phyloP scores from a whole-genome alignment of 2,888 invertebrate genomes.

The Dolomedes plantarius region DNA sequence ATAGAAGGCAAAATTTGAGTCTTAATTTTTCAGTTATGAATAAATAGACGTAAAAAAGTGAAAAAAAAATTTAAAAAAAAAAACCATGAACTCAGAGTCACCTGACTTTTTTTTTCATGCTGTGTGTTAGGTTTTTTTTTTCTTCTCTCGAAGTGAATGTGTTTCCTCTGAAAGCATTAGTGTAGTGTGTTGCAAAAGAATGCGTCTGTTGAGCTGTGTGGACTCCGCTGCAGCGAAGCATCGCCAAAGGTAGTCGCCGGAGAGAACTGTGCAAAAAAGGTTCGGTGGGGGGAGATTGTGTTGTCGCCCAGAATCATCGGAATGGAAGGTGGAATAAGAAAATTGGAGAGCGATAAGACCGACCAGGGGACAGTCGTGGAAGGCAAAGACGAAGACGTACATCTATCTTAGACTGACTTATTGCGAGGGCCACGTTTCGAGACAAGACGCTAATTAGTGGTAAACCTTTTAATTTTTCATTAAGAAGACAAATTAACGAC shows the following conservation, averaged over 20 bases:
- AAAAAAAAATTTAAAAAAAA: no score
- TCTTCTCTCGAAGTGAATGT: no score
- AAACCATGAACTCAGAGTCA: no score
- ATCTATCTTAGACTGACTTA: slow-evolving; percentile 71
- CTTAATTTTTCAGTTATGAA: no score
- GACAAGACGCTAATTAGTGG: slow-evolving; percentile 72
- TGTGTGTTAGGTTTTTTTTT: no score
- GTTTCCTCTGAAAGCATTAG: no score
- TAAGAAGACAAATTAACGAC: slow-evolving; percentile 72
- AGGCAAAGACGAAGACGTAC: slow-evolving; percentile 45
- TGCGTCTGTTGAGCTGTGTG: no score
- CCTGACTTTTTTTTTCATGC: no score
- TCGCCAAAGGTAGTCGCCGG: slow-evolving; percentile 41
- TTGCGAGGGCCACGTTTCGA: slow-evolving; percentile 70
- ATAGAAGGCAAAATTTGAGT: no score
- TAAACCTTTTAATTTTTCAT: slow-evolving; percentile 72
- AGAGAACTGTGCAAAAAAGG: slow-evolving; percentile 10
- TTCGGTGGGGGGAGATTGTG: background rate
- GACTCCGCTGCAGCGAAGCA: slow-evolving; percentile 13
- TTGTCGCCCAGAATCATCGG: slow-evolving; percentile 40
- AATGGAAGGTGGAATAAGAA: slow-evolving; percentile 65
- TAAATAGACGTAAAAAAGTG: no score
- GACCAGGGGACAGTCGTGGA: slow-evolving; percentile 55
- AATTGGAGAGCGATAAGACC: slow-evolving; percentile 60
- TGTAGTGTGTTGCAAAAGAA: no score